Evolutionary conservation across 2,888 invertebrate genomes (phyloP).

Genomic region (Encarsia formosa): DNA sequence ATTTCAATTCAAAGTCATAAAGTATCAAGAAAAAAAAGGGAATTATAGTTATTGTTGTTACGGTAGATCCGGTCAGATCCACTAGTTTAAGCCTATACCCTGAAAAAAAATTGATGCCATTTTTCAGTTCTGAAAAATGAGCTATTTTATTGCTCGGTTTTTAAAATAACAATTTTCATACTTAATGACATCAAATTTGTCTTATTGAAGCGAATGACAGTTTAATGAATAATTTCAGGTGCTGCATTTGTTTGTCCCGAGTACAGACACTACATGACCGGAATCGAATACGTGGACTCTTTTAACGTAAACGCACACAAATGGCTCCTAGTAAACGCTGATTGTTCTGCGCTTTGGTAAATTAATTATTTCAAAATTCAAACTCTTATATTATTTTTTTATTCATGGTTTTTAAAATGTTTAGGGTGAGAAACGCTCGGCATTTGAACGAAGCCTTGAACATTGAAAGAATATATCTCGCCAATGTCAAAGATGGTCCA

Average conservation of each 20-base stretch:
- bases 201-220: too few relatives aligned
- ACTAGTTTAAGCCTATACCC: too few relatives aligned
- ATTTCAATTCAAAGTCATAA: too few relatives aligned
- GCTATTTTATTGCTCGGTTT: too few relatives aligned
- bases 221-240: constrained; percentile 57
- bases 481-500: constrained; percentile 65
- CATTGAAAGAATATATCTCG: constrained; percentile 84
- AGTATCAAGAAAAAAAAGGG: too few relatives aligned
- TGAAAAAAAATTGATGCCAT: too few relatives aligned
- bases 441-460: constrained; percentile 81
- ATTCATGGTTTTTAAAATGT: not conserved
- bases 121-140: too few relatives aligned
- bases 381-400: not conserved
- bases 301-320: constrained; percentile 95
- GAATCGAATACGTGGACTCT: constrained; percentile 79
- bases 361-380: constrained; percentile 13
- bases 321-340: constrained; percentile 92
- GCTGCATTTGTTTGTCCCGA: constrained; percentile 90
- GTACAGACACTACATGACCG: constrained; percentile 72
- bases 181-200: too few relatives aligned
- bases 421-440: constrained; percentile 73
- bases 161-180: too few relatives aligned
- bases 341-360: constrained; percentile 88
- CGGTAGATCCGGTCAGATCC: too few relatives aligned
- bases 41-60: too few relatives aligned